Conservation (phyloP, 1,140 invertebrate species). For the Schlechtendalia chinensis region DNA sequence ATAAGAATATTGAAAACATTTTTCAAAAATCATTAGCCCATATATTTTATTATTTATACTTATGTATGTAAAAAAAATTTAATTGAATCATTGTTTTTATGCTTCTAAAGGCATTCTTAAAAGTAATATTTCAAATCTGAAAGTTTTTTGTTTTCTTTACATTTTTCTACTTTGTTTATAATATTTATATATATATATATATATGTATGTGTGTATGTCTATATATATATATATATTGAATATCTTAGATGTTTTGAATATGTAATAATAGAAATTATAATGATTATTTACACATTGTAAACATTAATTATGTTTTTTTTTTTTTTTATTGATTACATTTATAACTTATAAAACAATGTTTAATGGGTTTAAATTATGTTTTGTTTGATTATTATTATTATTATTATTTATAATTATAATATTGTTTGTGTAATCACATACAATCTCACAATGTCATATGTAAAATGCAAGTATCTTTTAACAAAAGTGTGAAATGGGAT, state of each 20-base stretch:
- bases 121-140: neutral
- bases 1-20: neutral
- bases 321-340: constrained; percentile 14
- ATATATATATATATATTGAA: neutral
- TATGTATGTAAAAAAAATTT: neutral
- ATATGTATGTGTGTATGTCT: neutral
- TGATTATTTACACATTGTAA: neutral
- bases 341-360: neutral
- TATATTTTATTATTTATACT: neutral
- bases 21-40: constrained; percentile 14
- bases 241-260: constrained; percentile 2
- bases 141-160: neutral
- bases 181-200: neutral
- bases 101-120: neutral
- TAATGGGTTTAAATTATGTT: constrained; percentile 29
- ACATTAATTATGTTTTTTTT: neutral
- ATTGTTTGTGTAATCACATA: constrained; percentile 3
- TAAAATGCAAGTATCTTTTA: constrained; percentile 22
- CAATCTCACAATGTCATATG: constrained; percentile 23
- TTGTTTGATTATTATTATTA: constrained; percentile 19
- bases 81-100: neutral
- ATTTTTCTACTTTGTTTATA: neutral
- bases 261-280: neutral
- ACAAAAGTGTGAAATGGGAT: constrained; percentile 17
- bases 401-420: constrained; percentile 30